Percentiles rank a stretch among this genome's conserved stretches.
Evolutionary conservation across 2,113 vertebrate genomes (phyloP).

Genomic region (Pteronura brasiliensis): DNA sequence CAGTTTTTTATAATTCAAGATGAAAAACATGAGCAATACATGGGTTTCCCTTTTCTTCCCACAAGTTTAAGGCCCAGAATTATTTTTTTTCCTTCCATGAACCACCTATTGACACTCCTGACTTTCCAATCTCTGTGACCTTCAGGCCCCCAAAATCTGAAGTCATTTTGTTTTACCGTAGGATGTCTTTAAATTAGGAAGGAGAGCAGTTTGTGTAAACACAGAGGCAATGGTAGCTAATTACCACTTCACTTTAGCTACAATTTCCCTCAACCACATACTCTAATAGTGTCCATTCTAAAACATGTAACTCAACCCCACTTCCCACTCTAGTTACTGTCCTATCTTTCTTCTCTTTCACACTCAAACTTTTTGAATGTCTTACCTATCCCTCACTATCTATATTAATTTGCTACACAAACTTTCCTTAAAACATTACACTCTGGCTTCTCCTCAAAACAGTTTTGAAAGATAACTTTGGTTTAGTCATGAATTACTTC

Average conservation of each 20-base stretch:
- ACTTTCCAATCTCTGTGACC: background rate
- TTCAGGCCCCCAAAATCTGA: background rate
- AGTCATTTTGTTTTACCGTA: background rate
- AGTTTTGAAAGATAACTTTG: background rate
- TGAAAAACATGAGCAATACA: slow-evolving; percentile 33
- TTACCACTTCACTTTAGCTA: background rate
- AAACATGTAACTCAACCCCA: background rate
- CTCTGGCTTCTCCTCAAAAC: background rate
- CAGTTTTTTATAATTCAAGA: slow-evolving; percentile 17
- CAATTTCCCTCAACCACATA: background rate
- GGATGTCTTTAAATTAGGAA: background rate
- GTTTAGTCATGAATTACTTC: background rate
- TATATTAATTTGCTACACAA: background rate
- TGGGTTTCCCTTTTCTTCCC: background rate
- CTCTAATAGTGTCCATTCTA: background rate
- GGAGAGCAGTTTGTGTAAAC: background rate
- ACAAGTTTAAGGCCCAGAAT: background rate
- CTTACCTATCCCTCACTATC: background rate
- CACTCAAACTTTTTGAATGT: background rate
- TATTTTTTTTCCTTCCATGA: background rate
- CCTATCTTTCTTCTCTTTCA: background rate
- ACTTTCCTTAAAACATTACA: background rate
- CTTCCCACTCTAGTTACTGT: background rate
- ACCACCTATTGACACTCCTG: background rate
- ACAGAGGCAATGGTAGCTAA: background rate